Conservation (phyloP, 2,888 invertebrate genomes). For the Cryptus viduatorius region DNA sequence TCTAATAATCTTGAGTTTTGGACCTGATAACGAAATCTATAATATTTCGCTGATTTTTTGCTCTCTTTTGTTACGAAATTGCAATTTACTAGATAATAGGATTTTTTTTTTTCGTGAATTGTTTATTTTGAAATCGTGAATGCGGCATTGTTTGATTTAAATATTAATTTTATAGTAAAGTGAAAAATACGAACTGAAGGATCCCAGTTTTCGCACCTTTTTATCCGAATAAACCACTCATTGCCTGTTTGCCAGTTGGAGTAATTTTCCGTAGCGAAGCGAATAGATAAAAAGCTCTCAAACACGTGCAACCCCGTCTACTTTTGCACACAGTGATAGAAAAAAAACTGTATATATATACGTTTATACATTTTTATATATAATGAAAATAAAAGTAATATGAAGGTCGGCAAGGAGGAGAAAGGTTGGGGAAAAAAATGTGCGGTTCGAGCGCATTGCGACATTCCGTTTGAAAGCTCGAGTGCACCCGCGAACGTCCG, state of each 20-base stretch:
- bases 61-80: not conserved
- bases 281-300: conserved; percentile 19
- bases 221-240: conserved; percentile 8
- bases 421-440: conserved; percentile 61
- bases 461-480: conserved; percentile 72
- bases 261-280: conserved; percentile 2
- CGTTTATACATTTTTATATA: not conserved
- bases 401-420: conserved; percentile 62
- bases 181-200: not conserved
- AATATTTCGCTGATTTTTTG: too few relatives aligned
- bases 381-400: conserved; percentile 22
- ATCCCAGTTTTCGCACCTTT: not conserved
- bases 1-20: conserved; percentile 1
- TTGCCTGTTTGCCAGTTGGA: not conserved
- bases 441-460: conserved; percentile 73
- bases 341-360: conserved; percentile 1
- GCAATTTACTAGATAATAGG: not conserved
- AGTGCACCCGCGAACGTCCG: conserved; percentile 55
- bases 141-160: not conserved
- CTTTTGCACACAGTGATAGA: not conserved
- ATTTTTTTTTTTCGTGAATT: not conserved
- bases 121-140: not conserved
- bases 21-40: not conserved
- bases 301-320: not conserved
- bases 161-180: not conserved